A percentile compares a stretch with the other conserved stretches of the same genome.
Conservation (phyloP, 2,113 vertebrate genomes). For the Sylvietta virens region DNA sequence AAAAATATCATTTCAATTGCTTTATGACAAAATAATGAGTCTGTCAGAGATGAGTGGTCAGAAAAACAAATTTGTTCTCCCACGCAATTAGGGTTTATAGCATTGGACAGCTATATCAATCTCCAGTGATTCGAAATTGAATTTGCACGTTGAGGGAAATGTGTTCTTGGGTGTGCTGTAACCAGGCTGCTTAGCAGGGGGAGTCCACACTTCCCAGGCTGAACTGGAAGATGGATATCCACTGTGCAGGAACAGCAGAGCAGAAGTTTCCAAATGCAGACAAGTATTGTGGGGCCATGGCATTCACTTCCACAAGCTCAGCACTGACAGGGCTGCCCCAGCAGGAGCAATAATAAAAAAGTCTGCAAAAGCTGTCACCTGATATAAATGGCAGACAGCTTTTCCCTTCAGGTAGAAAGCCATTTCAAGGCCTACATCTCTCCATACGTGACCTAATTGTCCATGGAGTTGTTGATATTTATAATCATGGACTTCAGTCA, state of each 20-base stretch:
- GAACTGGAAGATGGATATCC: not conserved
- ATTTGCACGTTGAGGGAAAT: not conserved
- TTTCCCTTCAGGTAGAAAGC: not conserved
- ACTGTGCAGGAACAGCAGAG: not conserved
- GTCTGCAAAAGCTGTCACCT: not conserved
- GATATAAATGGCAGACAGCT: not conserved
- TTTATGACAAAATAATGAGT: constrained; percentile 63
- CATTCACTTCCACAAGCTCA: not conserved
- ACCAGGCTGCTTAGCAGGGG: constrained; percentile 8
- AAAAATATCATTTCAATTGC: constrained; percentile 34
- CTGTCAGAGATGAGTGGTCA: constrained; percentile 62
- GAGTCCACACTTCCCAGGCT: not conserved
- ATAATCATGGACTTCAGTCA: not conserved
- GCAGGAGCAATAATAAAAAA: not conserved
- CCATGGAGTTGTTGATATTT: not conserved
- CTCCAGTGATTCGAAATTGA: constrained; percentile 31
- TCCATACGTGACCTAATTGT: not conserved
- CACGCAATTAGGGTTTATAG: constrained; percentile 47
- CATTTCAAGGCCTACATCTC: not conserved
- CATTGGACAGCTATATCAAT: constrained; percentile 44
- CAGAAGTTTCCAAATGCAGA: not conserved
- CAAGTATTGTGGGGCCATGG: not conserved
- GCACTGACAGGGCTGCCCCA: not conserved
- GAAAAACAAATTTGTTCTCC: constrained; percentile 52
- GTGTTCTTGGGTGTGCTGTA: not conserved